Evolutionary conservation across 2,888 invertebrate species (phyloP).

Genomic region (Taphrorychus bicolor): DNA sequence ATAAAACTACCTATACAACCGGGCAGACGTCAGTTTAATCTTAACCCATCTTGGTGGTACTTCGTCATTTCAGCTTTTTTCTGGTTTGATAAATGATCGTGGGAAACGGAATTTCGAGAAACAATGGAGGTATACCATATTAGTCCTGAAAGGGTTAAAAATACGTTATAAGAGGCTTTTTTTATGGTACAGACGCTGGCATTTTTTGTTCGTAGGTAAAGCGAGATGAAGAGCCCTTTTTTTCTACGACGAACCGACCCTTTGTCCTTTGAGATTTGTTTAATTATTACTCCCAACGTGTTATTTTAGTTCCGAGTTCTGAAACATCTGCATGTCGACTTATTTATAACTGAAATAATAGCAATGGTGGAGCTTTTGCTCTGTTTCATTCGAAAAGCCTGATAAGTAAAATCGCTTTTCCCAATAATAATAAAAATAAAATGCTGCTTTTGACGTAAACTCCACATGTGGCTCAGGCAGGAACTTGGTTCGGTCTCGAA

Average conservation of each 20-base stretch:
- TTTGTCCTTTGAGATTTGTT: conserved; percentile 1
- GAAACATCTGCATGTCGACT: not conserved
- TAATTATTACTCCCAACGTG: not conserved
- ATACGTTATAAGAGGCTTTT: conserved; percentile 19
- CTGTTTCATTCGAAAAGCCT: not conserved
- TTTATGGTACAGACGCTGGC: conserved; percentile 10
- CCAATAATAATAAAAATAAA: conserved; percentile 18
- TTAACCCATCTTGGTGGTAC: conserved; percentile 4
- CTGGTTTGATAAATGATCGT: conserved; percentile 43
- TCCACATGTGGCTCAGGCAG: conserved; percentile 16
- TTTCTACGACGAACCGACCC: not conserved
- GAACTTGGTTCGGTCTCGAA: conserved; percentile 9
- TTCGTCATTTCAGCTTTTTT: conserved; percentile 10
- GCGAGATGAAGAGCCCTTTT: conserved; percentile 40
- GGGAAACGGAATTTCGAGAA: conserved; percentile 41
- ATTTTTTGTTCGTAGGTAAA: conserved; percentile 30
- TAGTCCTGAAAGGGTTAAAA: conserved; percentile 21
- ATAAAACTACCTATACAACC: not conserved
- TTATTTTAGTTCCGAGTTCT: no score
- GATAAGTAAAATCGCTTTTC: conserved; percentile 18
- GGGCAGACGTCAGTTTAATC: not conserved
- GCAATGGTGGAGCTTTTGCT: not conserved
- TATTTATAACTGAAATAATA: not conserved
- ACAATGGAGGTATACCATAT: conserved; percentile 22
- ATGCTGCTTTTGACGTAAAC: conserved; percentile 15